Conservation (phyloP, 2,888 invertebrate species). For the Tillus elongatus region DNA sequence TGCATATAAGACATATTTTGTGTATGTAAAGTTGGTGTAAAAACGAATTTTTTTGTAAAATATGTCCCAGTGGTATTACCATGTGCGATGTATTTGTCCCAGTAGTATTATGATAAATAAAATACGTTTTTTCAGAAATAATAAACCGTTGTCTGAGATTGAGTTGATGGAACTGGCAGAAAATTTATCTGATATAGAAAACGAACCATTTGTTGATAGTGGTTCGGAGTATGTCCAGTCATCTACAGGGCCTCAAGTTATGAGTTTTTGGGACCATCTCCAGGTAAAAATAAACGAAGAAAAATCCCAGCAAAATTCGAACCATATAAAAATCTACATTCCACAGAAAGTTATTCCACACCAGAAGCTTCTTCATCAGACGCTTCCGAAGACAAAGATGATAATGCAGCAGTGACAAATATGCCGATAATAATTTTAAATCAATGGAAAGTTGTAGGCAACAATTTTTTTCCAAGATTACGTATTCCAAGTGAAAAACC, state of each 20-base stretch:
- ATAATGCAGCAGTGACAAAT: slow-evolving; percentile 2
- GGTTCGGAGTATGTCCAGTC: slow-evolving; percentile 2
- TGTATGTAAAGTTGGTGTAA: too few relatives aligned
- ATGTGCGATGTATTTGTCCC: slow-evolving; percentile 10
- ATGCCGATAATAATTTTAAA: slow-evolving; percentile 1
- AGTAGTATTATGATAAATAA: slow-evolving; percentile 9
- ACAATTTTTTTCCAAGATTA: slow-evolving; percentile 1
- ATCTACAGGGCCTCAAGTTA: slow-evolving; percentile 1
- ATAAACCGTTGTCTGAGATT: slow-evolving; percentile 4
- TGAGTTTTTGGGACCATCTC: slow-evolving; percentile 2
- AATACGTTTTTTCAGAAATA: background rate
- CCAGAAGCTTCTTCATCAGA: slow-evolving; percentile 2
- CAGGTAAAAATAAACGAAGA: slow-evolving; percentile 1
- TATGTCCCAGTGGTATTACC: too few relatives aligned
- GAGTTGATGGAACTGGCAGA: slow-evolving; percentile 2
- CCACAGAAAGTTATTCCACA: slow-evolving; percentile 2
- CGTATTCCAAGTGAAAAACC: slow-evolving; percentile 3
- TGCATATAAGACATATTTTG: slow-evolving; percentile 10
- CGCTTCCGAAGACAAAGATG: background rate
- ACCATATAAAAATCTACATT: background rate
- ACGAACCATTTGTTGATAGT: slow-evolving; percentile 2
- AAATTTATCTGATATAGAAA: slow-evolving; percentile 3
- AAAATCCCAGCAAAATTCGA: background rate
- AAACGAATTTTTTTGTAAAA: too few relatives aligned
- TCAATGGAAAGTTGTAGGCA: slow-evolving; percentile 3